A percentile compares a stretch with the other conserved stretches of the same genome.
Conservation (phyloP, 2,797 vertebrate species). For the Melanotaenia pygmaea region DNA sequence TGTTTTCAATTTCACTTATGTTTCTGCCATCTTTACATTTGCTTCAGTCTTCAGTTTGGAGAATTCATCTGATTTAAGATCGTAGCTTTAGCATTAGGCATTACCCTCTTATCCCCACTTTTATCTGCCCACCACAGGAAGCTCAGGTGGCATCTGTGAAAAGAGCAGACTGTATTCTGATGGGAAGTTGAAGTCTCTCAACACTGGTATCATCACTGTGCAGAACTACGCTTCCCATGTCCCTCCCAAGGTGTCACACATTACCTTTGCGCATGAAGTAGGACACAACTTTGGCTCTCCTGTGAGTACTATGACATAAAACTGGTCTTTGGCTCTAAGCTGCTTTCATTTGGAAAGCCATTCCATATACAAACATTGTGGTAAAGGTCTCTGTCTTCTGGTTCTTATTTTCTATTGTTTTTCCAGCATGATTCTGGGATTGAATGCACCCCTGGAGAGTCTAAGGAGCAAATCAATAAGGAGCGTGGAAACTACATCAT, state of each 20-base stretch:
- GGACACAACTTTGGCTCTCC: slow-evolving; percentile 99
- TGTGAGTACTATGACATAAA: slow-evolving; percentile 83
- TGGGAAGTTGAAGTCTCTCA: slow-evolving; percentile 94
- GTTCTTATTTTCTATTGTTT: slow-evolving; percentile 23
- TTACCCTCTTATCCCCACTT: not conserved
- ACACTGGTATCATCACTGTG: slow-evolving; percentile 99
- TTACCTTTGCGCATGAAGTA: slow-evolving; percentile 97
- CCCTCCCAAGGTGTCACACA: slow-evolving; percentile 97
- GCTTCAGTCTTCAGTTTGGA: not conserved
- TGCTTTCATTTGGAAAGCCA: not conserved
- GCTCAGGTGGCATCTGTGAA: slow-evolving; percentile 97
- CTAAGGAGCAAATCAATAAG: slow-evolving; percentile 88
- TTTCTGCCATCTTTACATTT: not conserved
- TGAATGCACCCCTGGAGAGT: slow-evolving; percentile 95
- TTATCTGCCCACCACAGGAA: slow-evolving; percentile 80
- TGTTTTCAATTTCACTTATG: not conserved
- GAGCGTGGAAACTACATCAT: slow-evolving; percentile 97
- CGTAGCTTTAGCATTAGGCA: not conserved
- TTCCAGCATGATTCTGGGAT: slow-evolving; percentile 95
- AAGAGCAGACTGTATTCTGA: slow-evolving; percentile 93
- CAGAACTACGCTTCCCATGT: slow-evolving; percentile 97
- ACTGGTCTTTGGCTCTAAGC: not conserved
- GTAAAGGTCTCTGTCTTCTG: not conserved
- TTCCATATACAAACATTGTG: slow-evolving; percentile 7
- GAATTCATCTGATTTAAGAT: not conserved